Evolutionary conservation across 2,888 invertebrate genomes (phyloP), one percentile per base, ranked within the genome.

Genomic region (Platycnemis pennipes): DNA sequence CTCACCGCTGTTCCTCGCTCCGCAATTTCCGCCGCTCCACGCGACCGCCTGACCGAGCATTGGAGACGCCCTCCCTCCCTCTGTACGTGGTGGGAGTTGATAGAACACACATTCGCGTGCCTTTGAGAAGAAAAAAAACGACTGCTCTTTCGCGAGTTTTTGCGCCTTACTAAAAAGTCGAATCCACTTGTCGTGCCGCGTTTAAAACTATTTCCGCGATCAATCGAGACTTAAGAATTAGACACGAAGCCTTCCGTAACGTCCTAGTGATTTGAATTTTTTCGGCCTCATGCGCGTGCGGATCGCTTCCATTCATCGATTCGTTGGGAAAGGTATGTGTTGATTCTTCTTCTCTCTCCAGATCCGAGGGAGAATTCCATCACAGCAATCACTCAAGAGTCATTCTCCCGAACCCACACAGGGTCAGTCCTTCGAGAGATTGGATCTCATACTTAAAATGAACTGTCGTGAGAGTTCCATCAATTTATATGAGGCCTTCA

Each of bases 31-130:
- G 19, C 7, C 31, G 26, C 13, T n/a, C 88, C 37, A 8, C 8
- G 88, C n/a, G 37, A 26, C 87, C 87, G 46, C 26, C 26, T 26
- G n/a, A 87, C 7, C 45, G 13, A 4, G 46, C 87, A 13, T 87
- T 46, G 26, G 45, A 44, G 37, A 46, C 87, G 45, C 11, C 45
- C 46, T 26, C 46, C 8, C 63, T n/a, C 63, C 19, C 63, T 63
- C 7, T 63, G 77, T 37, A 13, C 31, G 37, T 37, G n/a, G 31
- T 26, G 63, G n/a, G 31, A 26, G 13, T 11, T 1, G 77, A 77
- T 11, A 77, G 77, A 77, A 37, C 77, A 77, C 37, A 77, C 37
- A 77, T 77, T 77, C n/a, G 77, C 77, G 77, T 69, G n/a, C 77
- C 26, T 77, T 77, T 37, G 2, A 37, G n/a, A n/a, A n/a, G 77